Evolutionary conservation across 2,113 vertebrate species (phyloP).

Genomic region (Scolopax mira): DNA sequence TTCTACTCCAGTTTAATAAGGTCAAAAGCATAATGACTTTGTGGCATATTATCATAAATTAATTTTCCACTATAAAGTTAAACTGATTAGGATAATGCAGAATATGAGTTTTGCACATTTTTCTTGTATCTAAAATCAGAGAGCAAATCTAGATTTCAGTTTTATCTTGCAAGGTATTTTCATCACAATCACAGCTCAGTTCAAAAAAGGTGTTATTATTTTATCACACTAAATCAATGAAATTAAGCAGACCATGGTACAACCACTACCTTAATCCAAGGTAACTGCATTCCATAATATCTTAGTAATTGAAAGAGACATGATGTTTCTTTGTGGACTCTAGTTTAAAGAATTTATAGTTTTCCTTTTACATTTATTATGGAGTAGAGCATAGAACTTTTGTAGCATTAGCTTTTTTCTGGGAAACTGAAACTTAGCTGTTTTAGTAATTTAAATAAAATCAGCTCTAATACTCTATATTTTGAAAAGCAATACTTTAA

Average conservation of each 20-base stretch:
- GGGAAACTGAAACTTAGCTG: not conserved
- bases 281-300: not conserved
- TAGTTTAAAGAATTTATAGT: not conserved
- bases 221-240: not conserved
- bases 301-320: not conserved
- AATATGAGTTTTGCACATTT: not conserved
- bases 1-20: constrained; percentile 50
- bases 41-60: constrained; percentile 38
- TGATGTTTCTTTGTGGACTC: not conserved
- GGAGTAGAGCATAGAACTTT: not conserved
- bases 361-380: not conserved
- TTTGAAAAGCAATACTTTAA: not conserved
- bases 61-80: constrained; percentile 10
- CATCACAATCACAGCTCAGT: not conserved
- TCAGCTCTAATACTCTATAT: not conserved
- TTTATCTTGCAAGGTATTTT: not conserved
- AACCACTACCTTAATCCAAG: not conserved
- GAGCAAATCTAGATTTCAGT: not conserved
- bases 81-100: not conserved
- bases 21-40: constrained; percentile 30
- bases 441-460: not conserved
- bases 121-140: not conserved
- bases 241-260: not conserved
- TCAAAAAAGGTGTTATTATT: not conserved
- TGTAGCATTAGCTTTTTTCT: not conserved